Conservation (phyloP, 2,888 invertebrate genomes). For the Eueremaeus valkanovi region DNA sequence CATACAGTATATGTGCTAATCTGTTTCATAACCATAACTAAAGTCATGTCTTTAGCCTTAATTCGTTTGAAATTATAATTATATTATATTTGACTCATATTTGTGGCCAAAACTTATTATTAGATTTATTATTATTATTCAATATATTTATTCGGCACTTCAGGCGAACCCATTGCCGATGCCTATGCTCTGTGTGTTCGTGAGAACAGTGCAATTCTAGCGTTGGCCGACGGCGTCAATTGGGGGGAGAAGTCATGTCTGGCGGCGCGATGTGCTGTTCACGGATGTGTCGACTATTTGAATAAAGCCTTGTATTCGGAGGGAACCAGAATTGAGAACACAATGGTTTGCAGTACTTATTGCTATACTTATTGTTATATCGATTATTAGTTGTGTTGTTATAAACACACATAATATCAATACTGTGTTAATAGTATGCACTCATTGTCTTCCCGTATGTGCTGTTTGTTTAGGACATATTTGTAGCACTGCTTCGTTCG, state of each 20-base stretch:
- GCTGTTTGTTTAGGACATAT: conserved; percentile 59
- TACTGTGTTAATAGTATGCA: too few relatives aligned
- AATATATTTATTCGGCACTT: conserved; percentile 50
- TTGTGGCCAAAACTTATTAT: conserved; percentile 4
- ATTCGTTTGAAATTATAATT: not conserved
- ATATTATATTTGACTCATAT: not conserved
- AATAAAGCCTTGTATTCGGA: conserved; percentile 63
- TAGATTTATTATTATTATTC: not conserved
- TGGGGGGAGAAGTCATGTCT: conserved; percentile 83
- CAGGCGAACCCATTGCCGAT: conserved; percentile 81
- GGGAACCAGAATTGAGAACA: conserved; percentile 51
- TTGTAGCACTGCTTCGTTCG: conserved; percentile 69
- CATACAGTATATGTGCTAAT: conserved; percentile 15
- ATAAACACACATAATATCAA: too few relatives aligned
- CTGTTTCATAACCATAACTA: not conserved
- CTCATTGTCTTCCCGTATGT: too few relatives aligned
- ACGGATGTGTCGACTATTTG: conserved; percentile 76
- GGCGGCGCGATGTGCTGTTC: conserved; percentile 78
- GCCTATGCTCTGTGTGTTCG: conserved; percentile 69
- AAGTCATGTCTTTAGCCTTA: conserved; percentile 18
- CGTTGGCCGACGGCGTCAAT: conserved; percentile 83
- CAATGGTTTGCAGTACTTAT: conserved; percentile 51
- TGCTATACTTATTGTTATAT: too few relatives aligned
- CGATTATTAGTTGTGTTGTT: conserved; percentile 9
- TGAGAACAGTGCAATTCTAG: conserved; percentile 70